A percentile compares a stretch with the other conserved stretches of the same genome.
phyloP scores from a whole-genome alignment of 30 jellyfish, hydroid and myxozoan species.

The Sanderia malayensis region DNA sequence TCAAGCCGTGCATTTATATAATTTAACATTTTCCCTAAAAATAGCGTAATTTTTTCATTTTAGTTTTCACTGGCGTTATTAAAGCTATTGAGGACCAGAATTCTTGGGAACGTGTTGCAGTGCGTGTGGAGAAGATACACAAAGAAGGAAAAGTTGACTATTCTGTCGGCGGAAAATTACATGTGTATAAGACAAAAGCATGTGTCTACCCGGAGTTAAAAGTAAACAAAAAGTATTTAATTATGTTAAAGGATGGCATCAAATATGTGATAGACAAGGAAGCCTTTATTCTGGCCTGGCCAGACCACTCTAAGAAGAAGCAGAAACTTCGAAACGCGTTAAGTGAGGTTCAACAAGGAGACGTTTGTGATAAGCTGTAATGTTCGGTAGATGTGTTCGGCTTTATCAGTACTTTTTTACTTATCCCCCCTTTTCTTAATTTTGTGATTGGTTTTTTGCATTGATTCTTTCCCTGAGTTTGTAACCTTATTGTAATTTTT shows the following conservation, averaged over 20 bases:
- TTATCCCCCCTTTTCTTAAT: too few relatives aligned
- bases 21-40: not conserved
- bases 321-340: not conserved
- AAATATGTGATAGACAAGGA: slow-evolving; percentile 19
- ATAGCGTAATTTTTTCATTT: not conserved
- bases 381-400: too few relatives aligned
- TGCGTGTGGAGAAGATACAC: slow-evolving; percentile 14
- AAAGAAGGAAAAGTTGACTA: slow-evolving; percentile 25
- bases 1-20: not conserved
- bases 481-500: too few relatives aligned
- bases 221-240: not conserved
- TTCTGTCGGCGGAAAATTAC: slow-evolving; percentile 3
- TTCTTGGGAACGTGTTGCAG: slow-evolving; percentile 11
- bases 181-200: slow-evolving; percentile 2
- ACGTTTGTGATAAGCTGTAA: slow-evolving; percentile 8
- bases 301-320: not conserved
- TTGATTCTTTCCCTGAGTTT: too few relatives aligned
- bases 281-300: slow-evolving; percentile 19
- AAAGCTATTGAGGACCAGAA: slow-evolving; percentile 7
- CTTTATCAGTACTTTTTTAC: too few relatives aligned
- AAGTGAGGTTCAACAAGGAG: not conserved
- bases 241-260: slow-evolving; percentile 25
- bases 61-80: slow-evolving; percentile 35
- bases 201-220: slow-evolving; percentile 16
- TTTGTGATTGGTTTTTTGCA: too few relatives aligned